Conservation (phyloP, 2,797 vertebrate genomes). For the Urophycis tenuis region DNA sequence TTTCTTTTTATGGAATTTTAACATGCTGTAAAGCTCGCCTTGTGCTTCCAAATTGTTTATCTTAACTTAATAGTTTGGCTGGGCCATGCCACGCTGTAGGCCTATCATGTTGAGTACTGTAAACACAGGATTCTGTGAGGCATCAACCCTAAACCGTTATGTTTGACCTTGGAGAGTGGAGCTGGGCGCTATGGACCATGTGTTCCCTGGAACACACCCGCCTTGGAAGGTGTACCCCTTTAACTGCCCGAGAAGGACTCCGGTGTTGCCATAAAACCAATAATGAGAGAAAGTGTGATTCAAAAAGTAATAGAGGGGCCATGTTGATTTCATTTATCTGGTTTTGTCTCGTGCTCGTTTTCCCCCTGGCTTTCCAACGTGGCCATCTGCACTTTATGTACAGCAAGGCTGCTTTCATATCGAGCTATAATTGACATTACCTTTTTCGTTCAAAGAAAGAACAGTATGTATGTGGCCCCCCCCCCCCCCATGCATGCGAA, state of each 20-base stretch:
- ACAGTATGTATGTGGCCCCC: not conserved
- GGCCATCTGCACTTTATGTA: not conserved
- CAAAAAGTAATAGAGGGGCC: conserved; percentile 17
- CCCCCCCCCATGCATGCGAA: too few species aligned
- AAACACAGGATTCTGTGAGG: conserved; percentile 34
- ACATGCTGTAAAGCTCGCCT: not conserved
- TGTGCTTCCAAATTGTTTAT: conserved; percentile 33
- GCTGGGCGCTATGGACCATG: conserved; percentile 6
- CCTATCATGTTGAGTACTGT: conserved; percentile 15
- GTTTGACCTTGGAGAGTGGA: conserved; percentile 32
- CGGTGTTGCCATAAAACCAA: conserved; percentile 40
- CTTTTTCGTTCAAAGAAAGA: not conserved
- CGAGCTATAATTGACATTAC: not conserved
- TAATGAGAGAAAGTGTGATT: conserved; percentile 36
- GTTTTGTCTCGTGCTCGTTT: conserved; percentile 1
- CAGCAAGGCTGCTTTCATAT: not conserved
- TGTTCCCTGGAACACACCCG: not conserved
- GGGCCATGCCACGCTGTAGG: not conserved
- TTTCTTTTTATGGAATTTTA: conserved; percentile 27
- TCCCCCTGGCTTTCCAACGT: not conserved
- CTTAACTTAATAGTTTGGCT: conserved; percentile 20
- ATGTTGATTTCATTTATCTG: conserved; percentile 20
- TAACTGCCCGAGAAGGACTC: conserved; percentile 31
- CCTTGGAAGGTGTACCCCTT: conserved; percentile 15
- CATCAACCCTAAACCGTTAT: conserved; percentile 34